phyloP scores from a whole-genome alignment of 2,888 invertebrate species.

The Trissolcus brochymenae region DNA sequence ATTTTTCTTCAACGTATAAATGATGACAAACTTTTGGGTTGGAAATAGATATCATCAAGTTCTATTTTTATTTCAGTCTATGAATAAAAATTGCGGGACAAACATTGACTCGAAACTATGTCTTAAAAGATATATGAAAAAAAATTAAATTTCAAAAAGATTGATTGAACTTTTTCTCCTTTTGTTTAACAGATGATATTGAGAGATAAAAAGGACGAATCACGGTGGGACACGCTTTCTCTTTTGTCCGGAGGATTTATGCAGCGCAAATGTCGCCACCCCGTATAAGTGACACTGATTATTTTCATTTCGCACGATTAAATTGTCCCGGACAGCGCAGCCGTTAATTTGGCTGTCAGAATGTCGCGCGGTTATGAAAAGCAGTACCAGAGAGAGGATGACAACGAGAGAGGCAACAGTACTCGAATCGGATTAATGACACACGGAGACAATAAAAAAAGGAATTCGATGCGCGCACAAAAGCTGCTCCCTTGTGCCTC shows the following conservation, averaged over 20 bases:
- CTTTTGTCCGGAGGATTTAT: slow-evolving; percentile 30
- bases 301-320: slow-evolving; percentile 46
- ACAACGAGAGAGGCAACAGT: slow-evolving; percentile 24
- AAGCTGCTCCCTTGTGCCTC: slow-evolving; percentile 1
- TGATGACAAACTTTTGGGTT: no score
- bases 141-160: no score
- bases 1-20: no score
- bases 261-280: slow-evolving; percentile 23
- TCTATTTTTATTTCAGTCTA: no score
- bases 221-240: slow-evolving; percentile 9
- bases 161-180: no score
- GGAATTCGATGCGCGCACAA: slow-evolving; percentile 11
- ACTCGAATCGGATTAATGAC: slow-evolving; percentile 13
- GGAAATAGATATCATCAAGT: no score
- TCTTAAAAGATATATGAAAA: no score
- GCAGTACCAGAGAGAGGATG: slow-evolving; percentile 20
- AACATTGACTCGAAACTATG: not conserved
- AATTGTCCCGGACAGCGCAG: slow-evolving; percentile 25
- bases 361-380: slow-evolving; percentile 23
- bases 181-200: no score
- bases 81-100: no score
- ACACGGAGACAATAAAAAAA: slow-evolving; percentile 12
- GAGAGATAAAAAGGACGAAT: no score
- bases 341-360: slow-evolving; percentile 39
- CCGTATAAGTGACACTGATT: slow-evolving; percentile 41